Base-by-base conservation (phyloP, 2,888 invertebrate genomes). In the Ectemnius cavifrons region DNA sequence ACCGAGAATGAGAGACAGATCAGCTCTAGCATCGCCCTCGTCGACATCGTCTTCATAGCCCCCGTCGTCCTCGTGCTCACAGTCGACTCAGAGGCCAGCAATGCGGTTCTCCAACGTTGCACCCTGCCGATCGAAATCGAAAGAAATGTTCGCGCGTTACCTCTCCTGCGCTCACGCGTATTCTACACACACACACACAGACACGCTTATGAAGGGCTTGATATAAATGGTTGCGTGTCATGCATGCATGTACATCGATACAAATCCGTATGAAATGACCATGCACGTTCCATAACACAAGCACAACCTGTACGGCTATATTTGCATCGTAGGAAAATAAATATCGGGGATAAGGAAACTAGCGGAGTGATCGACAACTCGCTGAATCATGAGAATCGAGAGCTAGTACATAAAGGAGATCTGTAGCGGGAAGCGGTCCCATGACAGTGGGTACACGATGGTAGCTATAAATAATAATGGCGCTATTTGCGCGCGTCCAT, bases 31-130 rank as follows among this genome's bases (percentile, higher is more conserved):
- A 37, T 59, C 68, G 67, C 52, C 60, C 49, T 57, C 67, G 65
- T 67, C 71, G 49, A 18, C 64, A 63, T 45, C 63, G 47, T 18
- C 52, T 14, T 49, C 57, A 63, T 63, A 61, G 63, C 13, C 52
- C 59, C 72, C 78, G 70, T 63, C 57, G 70, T 67, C 61, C 57
- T 68, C 69, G 65, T 67, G 71, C 66, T 59, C 68, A 66, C 58
- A 72, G 79, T 63, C 86, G 84, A 88, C 83, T 89, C 88, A 89
- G 80, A 82, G 84, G 77, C 84, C 81, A 88, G 89, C 89, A 88
- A 89, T 89, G 89, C 86, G 86, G 85, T 83, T 86, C 85, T 82
- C 81, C 82, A 71, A 66, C 77, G 71, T 76, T 73, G 66, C 80
- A 82, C 77, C 84, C 79, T 74, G 76, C 66, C 81, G 85, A 87